phyloP scores from a whole-genome alignment of 2,888 invertebrate genomes.

The Agrotis exclamationis region DNA sequence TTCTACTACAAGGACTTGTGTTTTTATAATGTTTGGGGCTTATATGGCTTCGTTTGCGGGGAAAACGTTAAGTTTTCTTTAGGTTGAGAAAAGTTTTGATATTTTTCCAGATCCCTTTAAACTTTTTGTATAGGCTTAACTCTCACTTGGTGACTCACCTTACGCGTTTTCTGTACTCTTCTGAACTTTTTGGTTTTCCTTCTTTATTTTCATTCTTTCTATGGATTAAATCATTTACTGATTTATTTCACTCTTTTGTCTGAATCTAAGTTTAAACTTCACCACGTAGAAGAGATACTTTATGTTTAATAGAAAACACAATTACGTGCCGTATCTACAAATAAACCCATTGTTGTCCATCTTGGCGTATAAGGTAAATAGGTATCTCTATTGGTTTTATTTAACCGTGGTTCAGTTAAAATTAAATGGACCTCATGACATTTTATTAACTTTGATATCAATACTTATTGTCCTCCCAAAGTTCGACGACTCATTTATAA shows the following conservation, averaged over 20 bases:
- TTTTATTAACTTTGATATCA: not conserved
- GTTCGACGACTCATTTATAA: not conserved
- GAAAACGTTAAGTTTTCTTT: not conserved
- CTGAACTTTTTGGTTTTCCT: not conserved
- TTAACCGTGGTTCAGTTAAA: conserved; percentile 8
- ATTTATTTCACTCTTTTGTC: not conserved
- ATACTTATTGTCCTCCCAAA: not conserved
- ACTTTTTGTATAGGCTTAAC: not conserved
- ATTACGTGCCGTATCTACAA: conserved; percentile 46
- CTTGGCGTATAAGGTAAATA: conserved; percentile 1
- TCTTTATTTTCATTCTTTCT: not conserved
- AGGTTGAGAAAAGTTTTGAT: not conserved
- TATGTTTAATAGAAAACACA: not conserved
- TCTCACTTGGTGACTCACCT: not conserved
- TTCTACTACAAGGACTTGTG: conserved; percentile 31
- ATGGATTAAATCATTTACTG: not conserved
- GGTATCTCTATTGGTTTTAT: conserved; percentile 16
- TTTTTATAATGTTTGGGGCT: not conserved
- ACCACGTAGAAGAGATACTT: not conserved
- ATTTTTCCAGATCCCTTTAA: too few relatives aligned
- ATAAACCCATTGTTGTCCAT: conserved; percentile 19
- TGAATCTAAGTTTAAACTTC: conserved; percentile 3
- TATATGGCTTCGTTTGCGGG: conserved; percentile 1
- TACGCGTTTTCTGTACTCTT: not conserved
- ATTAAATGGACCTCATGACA: conserved; percentile 7